A percentile compares a stretch with the other conserved stretches of the same genome.
Conservation (phyloP, 2,888 invertebrate genomes). For the Tenthredo notha region DNA sequence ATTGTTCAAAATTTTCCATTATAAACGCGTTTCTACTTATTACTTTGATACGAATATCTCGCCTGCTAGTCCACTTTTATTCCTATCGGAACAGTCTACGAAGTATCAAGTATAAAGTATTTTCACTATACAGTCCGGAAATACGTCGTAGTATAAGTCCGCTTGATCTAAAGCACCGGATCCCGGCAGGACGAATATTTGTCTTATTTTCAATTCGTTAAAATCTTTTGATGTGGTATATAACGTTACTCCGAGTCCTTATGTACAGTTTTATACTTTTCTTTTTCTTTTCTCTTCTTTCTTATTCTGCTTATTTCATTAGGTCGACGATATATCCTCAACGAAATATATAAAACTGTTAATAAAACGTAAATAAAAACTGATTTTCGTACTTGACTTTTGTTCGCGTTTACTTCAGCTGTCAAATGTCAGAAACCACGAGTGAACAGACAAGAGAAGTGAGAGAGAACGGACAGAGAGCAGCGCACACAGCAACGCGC, state of each 20-base stretch:
- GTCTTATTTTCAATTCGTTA: background rate
- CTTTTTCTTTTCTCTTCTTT: background rate
- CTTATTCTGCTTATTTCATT: background rate
- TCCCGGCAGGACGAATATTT: background rate
- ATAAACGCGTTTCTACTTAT: background rate
- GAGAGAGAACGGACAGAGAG: background rate
- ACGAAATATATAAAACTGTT: slow-evolving; percentile 12
- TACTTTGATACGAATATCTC: too few species aligned
- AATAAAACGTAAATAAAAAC: background rate
- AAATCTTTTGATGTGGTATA: background rate
- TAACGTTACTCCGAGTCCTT: background rate
- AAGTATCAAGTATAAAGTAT: background rate
- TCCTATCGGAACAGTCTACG: background rate
- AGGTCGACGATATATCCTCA: background rate
- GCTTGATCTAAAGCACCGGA: background rate
- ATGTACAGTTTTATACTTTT: background rate
- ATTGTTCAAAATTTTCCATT: slow-evolving; percentile 32
- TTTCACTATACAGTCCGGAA: background rate
- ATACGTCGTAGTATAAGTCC: slow-evolving; percentile 5
- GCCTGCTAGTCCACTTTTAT: background rate
- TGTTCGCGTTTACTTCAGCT: slow-evolving; percentile 56
- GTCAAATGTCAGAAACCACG: slow-evolving; percentile 63
- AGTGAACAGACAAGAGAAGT: slow-evolving; percentile 55
- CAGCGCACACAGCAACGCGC: slow-evolving; percentile 57
- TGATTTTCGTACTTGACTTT: slow-evolving; percentile 26